Evolutionary conservation across 92 coral and sea anemone species (phyloP).

Genomic region (Scolanthus callimorphus): DNA sequence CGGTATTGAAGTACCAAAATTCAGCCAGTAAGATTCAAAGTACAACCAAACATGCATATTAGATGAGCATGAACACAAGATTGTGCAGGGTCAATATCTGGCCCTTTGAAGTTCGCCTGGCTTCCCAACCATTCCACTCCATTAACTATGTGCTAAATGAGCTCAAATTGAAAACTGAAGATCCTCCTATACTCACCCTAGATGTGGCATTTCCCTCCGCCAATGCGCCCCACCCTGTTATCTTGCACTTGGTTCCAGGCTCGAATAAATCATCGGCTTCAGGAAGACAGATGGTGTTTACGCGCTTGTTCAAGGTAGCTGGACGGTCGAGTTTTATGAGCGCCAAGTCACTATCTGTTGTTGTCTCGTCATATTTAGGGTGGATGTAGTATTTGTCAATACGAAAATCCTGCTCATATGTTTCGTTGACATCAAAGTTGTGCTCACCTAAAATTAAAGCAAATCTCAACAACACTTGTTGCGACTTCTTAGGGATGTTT

Average conservation of each 20-base stretch:
- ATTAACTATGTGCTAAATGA: too few relatives aligned
- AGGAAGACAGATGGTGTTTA: constrained; percentile 73
- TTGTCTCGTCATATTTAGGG: constrained; percentile 51
- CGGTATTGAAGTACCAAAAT: too few relatives aligned
- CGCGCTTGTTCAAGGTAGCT: constrained; percentile 61
- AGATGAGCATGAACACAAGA: too few relatives aligned
- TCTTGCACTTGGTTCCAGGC: constrained; percentile 64
- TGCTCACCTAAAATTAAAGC: constrained; percentile 49
- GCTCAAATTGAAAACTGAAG: too few relatives aligned
- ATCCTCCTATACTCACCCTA: constrained; percentile 23
- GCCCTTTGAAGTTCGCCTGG: too few relatives aligned
- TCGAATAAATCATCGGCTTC: constrained; percentile 53
- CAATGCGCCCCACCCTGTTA: constrained; percentile 68
- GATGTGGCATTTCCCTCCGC: constrained; percentile 47
- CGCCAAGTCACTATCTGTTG: constrained; percentile 72
- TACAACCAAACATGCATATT: too few relatives aligned
- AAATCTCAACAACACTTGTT: too few relatives aligned
- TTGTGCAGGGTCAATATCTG: too few relatives aligned
- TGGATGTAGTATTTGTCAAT: constrained; percentile 57
- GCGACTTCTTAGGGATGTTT: neutral
- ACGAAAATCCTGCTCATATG: constrained; percentile 60
- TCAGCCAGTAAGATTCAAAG: too few relatives aligned
- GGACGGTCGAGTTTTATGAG: constrained; percentile 56
- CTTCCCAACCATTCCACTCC: too few relatives aligned
- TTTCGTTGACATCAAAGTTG: constrained; percentile 51